These are phyloP conservation scores for Narcine bancroftii DNA, from an alignment of 2,113 vertebrate species.

Conservation along the genomic window DNA sequence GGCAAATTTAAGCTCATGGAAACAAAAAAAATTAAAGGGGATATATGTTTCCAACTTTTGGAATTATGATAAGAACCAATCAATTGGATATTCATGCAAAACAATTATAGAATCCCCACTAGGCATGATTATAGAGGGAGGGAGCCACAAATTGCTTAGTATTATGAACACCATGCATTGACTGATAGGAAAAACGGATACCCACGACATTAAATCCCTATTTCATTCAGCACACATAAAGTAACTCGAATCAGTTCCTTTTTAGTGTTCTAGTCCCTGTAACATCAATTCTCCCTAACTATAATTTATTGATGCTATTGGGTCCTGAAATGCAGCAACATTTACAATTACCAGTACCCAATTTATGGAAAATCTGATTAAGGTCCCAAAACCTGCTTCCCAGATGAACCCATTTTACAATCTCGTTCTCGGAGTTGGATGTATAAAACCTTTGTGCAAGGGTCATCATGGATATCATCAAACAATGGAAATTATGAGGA, in stretches of 20 bases:
- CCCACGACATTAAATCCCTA: not conserved
- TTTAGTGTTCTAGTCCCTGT: not conserved
- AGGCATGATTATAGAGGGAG: not conserved
- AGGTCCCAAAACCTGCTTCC: not conserved
- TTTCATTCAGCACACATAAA: not conserved
- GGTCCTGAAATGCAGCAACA: not conserved
- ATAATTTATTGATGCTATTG: not conserved
- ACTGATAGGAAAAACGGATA: not conserved
- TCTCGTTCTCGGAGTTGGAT: not conserved
- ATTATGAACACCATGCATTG: not conserved
- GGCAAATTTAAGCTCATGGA: slow-evolving; percentile 3
- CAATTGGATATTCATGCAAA: not conserved
- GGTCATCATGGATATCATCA: not conserved
- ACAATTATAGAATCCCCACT: not conserved
- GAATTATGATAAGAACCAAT: slow-evolving; percentile 1
- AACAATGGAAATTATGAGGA: not conserved
- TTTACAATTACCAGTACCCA: not conserved
- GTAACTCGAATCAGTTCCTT: not conserved
- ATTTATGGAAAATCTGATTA: not conserved
- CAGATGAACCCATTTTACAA: not conserved
- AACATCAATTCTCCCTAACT: not conserved
- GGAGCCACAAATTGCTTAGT: not conserved
- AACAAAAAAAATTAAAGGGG: not conserved
- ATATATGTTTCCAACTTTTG: slow-evolving; percentile 3
- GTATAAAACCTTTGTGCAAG: not conserved